Base-by-base conservation (phyloP, 1,140 invertebrate species). In the Heterodera schachtii region DNA sequence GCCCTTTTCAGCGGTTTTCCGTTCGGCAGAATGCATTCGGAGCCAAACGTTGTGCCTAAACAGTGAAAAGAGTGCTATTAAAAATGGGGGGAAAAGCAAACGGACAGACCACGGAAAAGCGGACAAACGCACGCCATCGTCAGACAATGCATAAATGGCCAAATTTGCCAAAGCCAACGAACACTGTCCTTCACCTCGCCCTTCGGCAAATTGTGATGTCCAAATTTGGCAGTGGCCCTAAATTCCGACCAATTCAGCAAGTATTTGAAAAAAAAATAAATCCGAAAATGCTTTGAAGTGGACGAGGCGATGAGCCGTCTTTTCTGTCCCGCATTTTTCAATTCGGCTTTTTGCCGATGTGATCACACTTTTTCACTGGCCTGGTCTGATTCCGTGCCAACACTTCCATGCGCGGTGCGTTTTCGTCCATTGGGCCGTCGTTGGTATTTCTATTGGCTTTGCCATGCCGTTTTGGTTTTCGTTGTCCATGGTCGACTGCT, bases 1-100 rank as follows among this genome's bases (percentile, higher is more conserved):
- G 88, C 86, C 79, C 83, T 85, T 52, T 75, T 46, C 21, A 90
- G 78, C 9, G 82, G 75, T 70, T 88, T 81, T 31, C 87, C 87
- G 71, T 81, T 84, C 2, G 84, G 79, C 11, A 89, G 81, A 82
- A 81, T 80, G 82, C 87, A 89, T 71, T 75, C 3, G 21, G 47
- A 47, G 67, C 81, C 84, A 79, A 19, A 7, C 21, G 76, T 79
- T 19, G 81, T 52, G 4, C 52, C 81, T 74, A 60, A 60, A 60
- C n/a, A 16, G 11, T 16, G 44, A 44, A 16, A 13, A 75, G n/a
- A n/a, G n/a, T n/a, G n/a, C n/a, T n/a, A n/a, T n/a, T n/a, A n/a
- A n/a, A n/a, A n/a, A n/a, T n/a, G n/a, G n/a, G n/a, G n/a, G n/a
- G n/a, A n/a, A n/a, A n/a, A n/a, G n/a, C n/a, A n/a, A n/a, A n/a